These are phyloP conservation scores for Setipinna tenuifilis DNA, from an alignment of 2,797 vertebrate species.

Conservation along the genomic window DNA sequence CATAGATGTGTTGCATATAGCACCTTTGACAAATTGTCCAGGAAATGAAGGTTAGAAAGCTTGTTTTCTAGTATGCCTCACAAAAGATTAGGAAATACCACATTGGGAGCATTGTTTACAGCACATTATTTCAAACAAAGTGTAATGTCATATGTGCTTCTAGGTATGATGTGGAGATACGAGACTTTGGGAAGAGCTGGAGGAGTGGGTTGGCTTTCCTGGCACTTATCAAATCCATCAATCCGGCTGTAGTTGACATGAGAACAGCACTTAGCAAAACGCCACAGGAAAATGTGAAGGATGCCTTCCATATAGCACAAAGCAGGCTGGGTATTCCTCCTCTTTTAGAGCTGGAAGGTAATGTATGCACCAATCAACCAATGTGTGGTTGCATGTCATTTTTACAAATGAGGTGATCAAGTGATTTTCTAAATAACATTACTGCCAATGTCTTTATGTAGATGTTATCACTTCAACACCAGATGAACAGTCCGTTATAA, in stretches of 20 bases:
- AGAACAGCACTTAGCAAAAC: slow-evolving; percentile 79
- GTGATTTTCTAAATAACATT: not conserved
- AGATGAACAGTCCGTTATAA: slow-evolving; percentile 90
- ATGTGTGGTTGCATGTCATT: not conserved
- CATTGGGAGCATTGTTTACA: no score
- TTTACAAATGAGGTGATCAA: not conserved
- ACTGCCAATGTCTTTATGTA: not conserved
- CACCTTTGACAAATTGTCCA: no score
- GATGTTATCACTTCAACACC: slow-evolving; percentile 70
- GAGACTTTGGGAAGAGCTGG: slow-evolving; percentile 89
- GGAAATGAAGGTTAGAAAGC: no score
- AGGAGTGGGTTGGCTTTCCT: slow-evolving; percentile 88
- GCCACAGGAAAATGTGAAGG: slow-evolving; percentile 78
- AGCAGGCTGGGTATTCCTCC: slow-evolving; percentile 78
- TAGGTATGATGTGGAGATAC: slow-evolving; percentile 87
- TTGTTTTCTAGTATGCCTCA: no score
- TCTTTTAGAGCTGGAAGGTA: slow-evolving; percentile 90
- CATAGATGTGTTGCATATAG: no score
- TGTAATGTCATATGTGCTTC: not conserved
- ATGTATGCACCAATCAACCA: not conserved
- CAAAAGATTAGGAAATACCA: no score
- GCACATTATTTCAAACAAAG: not conserved
- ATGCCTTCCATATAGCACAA: slow-evolving; percentile 82
- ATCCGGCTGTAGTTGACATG: slow-evolving; percentile 84
- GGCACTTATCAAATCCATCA: slow-evolving; percentile 86